Conservation (phyloP, 2,797 vertebrate species). For the Notoglanidium macrostoma region DNA sequence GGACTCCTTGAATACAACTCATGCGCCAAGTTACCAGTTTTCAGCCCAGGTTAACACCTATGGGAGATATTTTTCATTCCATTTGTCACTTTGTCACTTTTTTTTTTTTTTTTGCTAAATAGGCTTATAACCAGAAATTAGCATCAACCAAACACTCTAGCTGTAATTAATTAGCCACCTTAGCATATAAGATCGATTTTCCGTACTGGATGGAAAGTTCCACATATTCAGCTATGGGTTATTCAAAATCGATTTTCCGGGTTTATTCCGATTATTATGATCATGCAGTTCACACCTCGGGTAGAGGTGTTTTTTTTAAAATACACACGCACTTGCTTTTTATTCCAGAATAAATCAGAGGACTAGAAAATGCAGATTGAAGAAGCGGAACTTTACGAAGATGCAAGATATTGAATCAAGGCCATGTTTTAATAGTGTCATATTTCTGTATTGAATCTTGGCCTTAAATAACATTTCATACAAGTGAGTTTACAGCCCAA, state of each 20-base stretch:
- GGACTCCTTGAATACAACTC: neutral
- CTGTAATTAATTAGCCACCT: neutral
- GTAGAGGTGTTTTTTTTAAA: too few relatives aligned
- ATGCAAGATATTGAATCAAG: neutral
- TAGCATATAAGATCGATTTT: neutral
- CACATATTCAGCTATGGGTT: neutral
- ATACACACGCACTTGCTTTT: neutral
- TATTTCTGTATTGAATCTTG: neutral
- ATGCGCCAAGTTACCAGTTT: neutral
- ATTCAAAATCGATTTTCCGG: neutral
- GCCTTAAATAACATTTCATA: neutral
- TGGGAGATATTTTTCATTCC: neutral
- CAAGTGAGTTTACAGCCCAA: neutral
- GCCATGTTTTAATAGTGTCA: neutral
- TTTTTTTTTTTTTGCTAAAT: neutral
- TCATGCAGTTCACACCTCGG: neutral
- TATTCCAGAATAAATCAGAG: too few relatives aligned
- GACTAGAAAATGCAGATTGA: neutral
- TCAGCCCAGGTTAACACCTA: neutral
- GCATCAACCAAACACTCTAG: neutral
- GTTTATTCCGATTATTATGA: neutral
- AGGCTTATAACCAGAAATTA: neutral
- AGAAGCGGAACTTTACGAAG: neutral
- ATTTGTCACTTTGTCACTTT: neutral
- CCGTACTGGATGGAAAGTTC: neutral